Percentiles rank a stretch among this genome's conserved stretches.
Conservation (phyloP, 2,113 vertebrate species). For the Mixornis gularis region DNA sequence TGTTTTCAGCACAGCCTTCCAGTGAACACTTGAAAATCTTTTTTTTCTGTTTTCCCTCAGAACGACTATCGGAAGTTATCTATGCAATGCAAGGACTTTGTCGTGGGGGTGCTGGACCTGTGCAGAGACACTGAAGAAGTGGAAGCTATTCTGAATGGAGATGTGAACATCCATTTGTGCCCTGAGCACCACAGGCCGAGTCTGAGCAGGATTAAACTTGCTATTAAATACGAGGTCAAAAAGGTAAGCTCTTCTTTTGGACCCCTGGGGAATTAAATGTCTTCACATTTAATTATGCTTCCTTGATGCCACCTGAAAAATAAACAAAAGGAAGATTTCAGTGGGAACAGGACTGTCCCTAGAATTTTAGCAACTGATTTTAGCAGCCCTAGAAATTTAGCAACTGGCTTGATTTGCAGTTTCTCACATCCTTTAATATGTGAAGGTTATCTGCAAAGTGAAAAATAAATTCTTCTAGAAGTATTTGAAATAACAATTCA, state of each 20-base stretch:
- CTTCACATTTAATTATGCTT: background rate
- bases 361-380: fast-evolving
- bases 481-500: background rate
- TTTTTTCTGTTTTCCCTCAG: conserved; percentile 63
- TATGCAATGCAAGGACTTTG: conserved; percentile 99
- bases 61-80: conserved; percentile 97
- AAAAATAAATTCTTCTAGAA: background rate
- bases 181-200: conserved; percentile 87
- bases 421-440: background rate
- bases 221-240: conserved; percentile 97
- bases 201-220: conserved; percentile 90
- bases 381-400: background rate
- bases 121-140: conserved; percentile 96
- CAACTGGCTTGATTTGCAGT: background rate
- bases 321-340: background rate
- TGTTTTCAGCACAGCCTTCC: background rate
- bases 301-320: background rate
- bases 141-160: conserved; percentile 94
- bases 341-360: background rate
- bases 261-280: background rate
- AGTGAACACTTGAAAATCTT: background rate
- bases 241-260: conserved; percentile 77
- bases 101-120: conserved; percentile 94
- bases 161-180: conserved; percentile 83
- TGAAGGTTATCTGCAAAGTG: background rate